Base-by-base conservation (phyloP, 2,113 vertebrate genomes). In the Pachycephala philippinensis region DNA sequence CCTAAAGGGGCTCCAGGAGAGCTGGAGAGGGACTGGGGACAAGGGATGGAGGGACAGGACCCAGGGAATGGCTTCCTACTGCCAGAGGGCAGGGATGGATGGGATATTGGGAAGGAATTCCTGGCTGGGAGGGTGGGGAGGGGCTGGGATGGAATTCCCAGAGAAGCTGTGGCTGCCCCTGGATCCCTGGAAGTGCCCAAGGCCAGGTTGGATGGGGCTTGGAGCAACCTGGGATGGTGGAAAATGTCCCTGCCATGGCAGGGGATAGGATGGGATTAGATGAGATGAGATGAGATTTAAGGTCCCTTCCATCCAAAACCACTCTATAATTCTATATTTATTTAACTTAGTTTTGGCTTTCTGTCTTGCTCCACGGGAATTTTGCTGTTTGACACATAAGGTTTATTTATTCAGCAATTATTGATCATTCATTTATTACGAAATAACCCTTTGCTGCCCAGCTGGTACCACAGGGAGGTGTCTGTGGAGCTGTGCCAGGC, bases 281-380 rank as follows among this genome's bases (percentile, higher is more conserved):
- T 31, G 35, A 6, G 0, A 19, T 1, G 1, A 3, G 35, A 27
- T 88, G 59, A 1, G 1, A 0, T 40, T 65, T 37, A 6, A 33
- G 6, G 6, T 37, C 18, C 4, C 18, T 37, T 59, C 44, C 52
- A 44, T 8, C 16, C 35, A 37, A 74, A 24, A 3, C 19, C 52
- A 20, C 4, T 37, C 42, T 6, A 12, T 23, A 4, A 11, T 28
- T 59, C 33, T 28, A 5, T 1, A 7, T 11, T 2, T 11, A 1
- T 65, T 53, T 83, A 33, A 49, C 33, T 81, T 42, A 33, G 11
- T 4, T 33, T 15, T 72, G 79, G 10, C 15, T 88, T 86, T 37
- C 2, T 7, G 3, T 37, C n/a, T 19, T 24, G 9, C 13, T 45
- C 15, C 2, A 0, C 1, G 17, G 28, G 18, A 61, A 42, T 4